Base-by-base conservation (phyloP, 2,888 invertebrate genomes). In the Caenorhabditis sp. region DNA sequence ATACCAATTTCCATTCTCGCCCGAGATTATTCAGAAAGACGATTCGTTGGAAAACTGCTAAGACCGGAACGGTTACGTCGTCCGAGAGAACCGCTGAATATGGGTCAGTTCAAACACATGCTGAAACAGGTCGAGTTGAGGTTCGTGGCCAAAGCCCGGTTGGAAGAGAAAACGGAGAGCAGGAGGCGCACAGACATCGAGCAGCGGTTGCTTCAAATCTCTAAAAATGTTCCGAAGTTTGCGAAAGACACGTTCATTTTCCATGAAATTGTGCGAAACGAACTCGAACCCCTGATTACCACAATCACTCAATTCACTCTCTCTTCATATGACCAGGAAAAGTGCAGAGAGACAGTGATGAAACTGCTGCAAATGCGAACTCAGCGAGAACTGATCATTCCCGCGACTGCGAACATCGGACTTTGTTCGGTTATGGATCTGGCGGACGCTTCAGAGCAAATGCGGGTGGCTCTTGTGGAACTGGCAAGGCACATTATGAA, bases 401-500 rank as follows among this genome's bases (percentile, higher is more conserved):
- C 48, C 1, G n/a, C 20, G 7, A 11, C 32, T 5, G 0, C 52
- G 9, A n/a, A 52, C 37, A 55, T 63, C 9, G 43, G 37, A 13
- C 13, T 7, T 1, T 43, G 43, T n/a, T 39, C 35, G n/a, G 62
- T 75, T 2, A 50, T 43, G 8, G 15, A 75, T 43, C 39, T 75
- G 17, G 20, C 13, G 2, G 68, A 68, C 58, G 27, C 62, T 4
- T 43, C 63, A 2, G 81, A 82, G 41, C 82, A 84, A 24, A 73
- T 81, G 62, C 39, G 63, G 22, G 72, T 76, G 4, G 58, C 75
- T 6, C 45, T 81, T 8, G 45, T 70, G 1, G 86, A 86, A 46
- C 17, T 86, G 66, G 78, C 80, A 0, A 73, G 56, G 11, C 81
- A 84, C 58, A n/a, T 81, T 20, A 61, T 62, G 30, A 83, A 84